These are phyloP conservation scores for Calephelis perditalis DNA, from an alignment of 2,888 invertebrate species.

Conservation along the genomic window DNA sequence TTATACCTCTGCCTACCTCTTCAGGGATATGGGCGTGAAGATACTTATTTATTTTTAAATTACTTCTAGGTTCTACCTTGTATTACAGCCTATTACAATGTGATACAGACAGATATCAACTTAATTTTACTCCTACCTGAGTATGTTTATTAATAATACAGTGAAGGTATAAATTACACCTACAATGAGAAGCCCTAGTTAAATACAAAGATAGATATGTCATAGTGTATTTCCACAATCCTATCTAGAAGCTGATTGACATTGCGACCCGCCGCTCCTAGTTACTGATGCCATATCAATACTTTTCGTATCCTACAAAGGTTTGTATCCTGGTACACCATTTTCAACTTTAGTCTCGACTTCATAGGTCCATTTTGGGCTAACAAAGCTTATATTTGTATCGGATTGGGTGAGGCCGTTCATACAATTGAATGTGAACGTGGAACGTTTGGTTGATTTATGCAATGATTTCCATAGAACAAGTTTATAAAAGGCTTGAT, in stretches of 20 bases:
- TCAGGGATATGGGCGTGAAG: too few relatives aligned
- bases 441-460: constrained; percentile 28
- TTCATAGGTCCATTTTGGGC: constrained; percentile 12
- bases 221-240: constrained; percentile 26
- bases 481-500: constrained; percentile 27
- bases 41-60: too few relatives aligned
- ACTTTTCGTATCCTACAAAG: constrained; percentile 20
- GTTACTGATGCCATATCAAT: constrained; percentile 29
- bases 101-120: too few relatives aligned
- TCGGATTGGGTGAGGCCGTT: constrained; percentile 12
- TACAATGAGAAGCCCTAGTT: too few relatives aligned
- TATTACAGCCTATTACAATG: too few relatives aligned
- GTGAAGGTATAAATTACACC: too few relatives aligned
- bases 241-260: constrained; percentile 33
- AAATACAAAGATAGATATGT: neutral
- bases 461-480: constrained; percentile 28
- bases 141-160: too few relatives aligned
- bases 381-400: constrained; percentile 15
- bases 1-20: too few relatives aligned
- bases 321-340: neutral
- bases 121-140: too few relatives aligned
- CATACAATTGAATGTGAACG: constrained; percentile 18
- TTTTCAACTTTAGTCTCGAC: neutral
- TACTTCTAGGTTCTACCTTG: too few relatives aligned
- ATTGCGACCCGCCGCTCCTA: constrained; percentile 33